Evolutionary conservation across 2,888 invertebrate genomes (phyloP), one percentile per base, ranked within the genome.

Genomic region (Nasonovia ribisnigri): DNA sequence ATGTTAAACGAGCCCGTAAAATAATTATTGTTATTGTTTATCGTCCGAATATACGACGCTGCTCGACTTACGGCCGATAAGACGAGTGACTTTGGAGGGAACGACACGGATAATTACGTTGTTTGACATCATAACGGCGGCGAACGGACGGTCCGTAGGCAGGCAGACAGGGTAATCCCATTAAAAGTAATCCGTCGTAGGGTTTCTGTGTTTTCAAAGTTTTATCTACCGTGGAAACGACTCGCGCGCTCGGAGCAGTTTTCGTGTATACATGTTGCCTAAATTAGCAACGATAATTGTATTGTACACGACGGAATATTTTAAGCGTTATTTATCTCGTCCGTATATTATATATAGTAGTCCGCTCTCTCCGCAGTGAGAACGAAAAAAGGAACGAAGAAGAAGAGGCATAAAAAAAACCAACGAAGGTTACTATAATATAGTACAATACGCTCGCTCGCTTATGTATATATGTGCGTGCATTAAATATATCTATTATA

Each of bases 201-300:
- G 92, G 92, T 60, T 87, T 92, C 84, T 29, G 91, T 54, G 84
- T 91, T 91, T 51, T 42, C 26, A 88, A 84, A 92, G 89, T 92
- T 92, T 89, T 92, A 92, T 92, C 84, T 92, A 92, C 92, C 92
- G 92, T 89, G 92, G 92, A 92, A 86, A 57, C 57, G 91, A 13
- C 46, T 48, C 4, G 11, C n/a, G 77, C 57, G 90, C 24, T 29
- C 24, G 77, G 26, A 88, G 36, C 36, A 77, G 90, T 91, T 86
- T 57, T 43, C 57, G 29, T n/a, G 90, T n/a, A 42, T 43, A 51
- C 42, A 43, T 43, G 57, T 20, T 24, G 77, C 54, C 57, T 42
- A 88, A 88, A 92, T 92, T 92, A 88, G 77, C 92, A 24, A 89
- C 84, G 54, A 92, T 92, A 84, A 92, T 89, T 77, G 89, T 88